Percentiles rank a stretch among this genome's conserved stretches.
Conservation (phyloP, 2,888 invertebrate species). For the Helobdella robusta region DNA sequence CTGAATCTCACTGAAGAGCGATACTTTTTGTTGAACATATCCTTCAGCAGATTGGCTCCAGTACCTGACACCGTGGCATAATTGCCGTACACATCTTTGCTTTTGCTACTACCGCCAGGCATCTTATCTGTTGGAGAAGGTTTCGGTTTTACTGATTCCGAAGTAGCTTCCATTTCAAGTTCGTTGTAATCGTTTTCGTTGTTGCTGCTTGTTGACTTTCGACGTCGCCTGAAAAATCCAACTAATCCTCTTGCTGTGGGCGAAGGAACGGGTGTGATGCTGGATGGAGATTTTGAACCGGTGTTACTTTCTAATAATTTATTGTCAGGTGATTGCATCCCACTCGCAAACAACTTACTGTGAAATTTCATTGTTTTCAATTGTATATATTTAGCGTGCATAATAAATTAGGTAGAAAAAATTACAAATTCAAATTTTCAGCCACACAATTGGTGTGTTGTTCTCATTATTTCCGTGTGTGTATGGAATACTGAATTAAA, state of each 20-base stretch:
- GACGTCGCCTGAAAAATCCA: conserved; percentile 16
- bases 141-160: background rate
- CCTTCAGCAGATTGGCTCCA: conserved; percentile 26
- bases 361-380: no score
- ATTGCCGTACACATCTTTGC: conserved; percentile 26
- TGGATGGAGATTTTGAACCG: background rate
- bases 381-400: no score
- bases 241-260: background rate
- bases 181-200: background rate
- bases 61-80: conserved; percentile 29
- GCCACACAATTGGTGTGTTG: no score
- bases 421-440: no score
- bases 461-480: no score
- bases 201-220: conserved; percentile 14
- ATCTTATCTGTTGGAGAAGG: background rate
- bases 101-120: background rate
- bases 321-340: conserved; percentile 15
- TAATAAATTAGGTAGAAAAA: no score
- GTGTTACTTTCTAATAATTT: background rate
- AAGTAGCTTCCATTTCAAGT: background rate
- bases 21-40: conserved; percentile 26
- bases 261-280: background rate
- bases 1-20: conserved; percentile 18
- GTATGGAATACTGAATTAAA: no score
- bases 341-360: no score